Evolutionary conservation across 2,797 vertebrate genomes (phyloP).

Genomic region (Karalla daura): DNA sequence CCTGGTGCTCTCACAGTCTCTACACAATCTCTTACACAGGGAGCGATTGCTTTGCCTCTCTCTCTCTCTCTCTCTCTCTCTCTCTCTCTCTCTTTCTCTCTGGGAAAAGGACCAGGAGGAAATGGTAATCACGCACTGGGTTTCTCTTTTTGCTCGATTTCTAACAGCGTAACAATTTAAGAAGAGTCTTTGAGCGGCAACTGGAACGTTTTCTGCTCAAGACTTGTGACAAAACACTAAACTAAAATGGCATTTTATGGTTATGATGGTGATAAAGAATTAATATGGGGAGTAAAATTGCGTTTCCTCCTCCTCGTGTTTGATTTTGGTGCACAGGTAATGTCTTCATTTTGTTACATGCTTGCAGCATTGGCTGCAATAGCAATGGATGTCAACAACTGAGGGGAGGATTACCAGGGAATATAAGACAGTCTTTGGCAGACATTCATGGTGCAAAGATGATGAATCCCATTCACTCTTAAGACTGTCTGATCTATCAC

Average conservation of each 20-base stretch:
- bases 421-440: neutral
- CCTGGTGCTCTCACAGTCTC: constrained; percentile 33
- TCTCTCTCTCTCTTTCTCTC: too few relatives aligned
- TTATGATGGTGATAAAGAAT: neutral
- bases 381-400: neutral
- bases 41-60: constrained; percentile 39
- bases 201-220: neutral
- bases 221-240: neutral
- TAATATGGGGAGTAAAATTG: neutral
- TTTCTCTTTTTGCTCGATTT: constrained; percentile 19
- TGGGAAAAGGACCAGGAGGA: constrained; percentile 30
- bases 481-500: neutral
- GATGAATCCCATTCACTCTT: neutral
- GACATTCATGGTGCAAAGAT: neutral
- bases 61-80: too few relatives aligned
- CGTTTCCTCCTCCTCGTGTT: neutral
- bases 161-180: neutral
- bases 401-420: neutral
- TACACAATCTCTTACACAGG: constrained; percentile 10
- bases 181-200: neutral
- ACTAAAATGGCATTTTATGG: neutral
- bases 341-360: neutral
- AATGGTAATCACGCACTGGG: constrained; percentile 17
- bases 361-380: neutral
- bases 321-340: neutral